A percentile compares a stretch with the other conserved stretches of the same genome.
These are phyloP conservation scores for Gymnogyps californianus DNA, from an alignment of 2,113 vertebrate species.

Conservation along the genomic window DNA sequence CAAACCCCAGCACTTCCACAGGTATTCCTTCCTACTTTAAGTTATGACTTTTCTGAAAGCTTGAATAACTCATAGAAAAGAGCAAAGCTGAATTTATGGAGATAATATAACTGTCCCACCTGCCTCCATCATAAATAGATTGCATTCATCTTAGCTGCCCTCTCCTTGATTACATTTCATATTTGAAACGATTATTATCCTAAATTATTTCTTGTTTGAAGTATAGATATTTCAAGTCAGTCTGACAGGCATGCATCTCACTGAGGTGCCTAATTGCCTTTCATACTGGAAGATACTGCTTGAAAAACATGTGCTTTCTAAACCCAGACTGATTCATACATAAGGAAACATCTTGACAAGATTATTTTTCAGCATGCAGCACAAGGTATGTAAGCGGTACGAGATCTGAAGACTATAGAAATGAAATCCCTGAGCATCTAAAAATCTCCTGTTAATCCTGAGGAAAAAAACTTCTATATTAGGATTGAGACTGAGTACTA, in stretches of 20 bases:
- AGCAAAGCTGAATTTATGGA: conserved; percentile 5
- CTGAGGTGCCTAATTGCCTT: background rate
- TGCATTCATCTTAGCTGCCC: background rate
- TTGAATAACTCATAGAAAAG: background rate
- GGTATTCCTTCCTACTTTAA: background rate
- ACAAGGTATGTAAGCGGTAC: background rate
- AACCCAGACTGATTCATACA: background rate
- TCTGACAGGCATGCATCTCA: background rate
- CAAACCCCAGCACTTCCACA: background rate
- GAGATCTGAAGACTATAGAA: background rate
- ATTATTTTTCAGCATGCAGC: background rate
- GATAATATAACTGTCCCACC: background rate
- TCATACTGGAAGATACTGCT: background rate
- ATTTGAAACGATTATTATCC: conserved; percentile 22
- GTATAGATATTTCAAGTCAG: conserved; percentile 10
- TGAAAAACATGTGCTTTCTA: background rate
- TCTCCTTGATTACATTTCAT: conserved; percentile 11
- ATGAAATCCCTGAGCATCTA: background rate
- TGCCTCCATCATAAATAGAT: background rate
- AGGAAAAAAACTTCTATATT: background rate
- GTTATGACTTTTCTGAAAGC: background rate
- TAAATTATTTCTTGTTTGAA: conserved; percentile 35
- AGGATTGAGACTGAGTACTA: background rate
- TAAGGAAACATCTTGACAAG: background rate
- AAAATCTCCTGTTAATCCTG: background rate